A percentile compares a stretch with the other conserved stretches of the same genome.
Conservation (phyloP, 2,888 invertebrate genomes). For the Agrypnus murinus region DNA sequence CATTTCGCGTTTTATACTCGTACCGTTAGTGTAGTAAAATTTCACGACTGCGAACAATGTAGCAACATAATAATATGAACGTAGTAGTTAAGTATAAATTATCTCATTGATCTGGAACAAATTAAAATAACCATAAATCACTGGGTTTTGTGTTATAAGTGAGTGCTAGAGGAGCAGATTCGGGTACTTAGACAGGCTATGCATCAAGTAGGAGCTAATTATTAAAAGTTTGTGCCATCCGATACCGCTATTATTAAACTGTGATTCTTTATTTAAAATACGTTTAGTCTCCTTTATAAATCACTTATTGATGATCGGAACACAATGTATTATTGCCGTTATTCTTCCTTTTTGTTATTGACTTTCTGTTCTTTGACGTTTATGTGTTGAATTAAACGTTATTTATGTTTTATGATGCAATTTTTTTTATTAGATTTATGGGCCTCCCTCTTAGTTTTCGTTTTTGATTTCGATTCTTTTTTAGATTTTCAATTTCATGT, state of each 20-base stretch:
- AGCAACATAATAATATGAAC: slow-evolving; percentile 38
- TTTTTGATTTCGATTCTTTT: slow-evolving; percentile 22
- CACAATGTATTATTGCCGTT: slow-evolving; percentile 50
- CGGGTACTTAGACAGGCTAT: slow-evolving; percentile 55
- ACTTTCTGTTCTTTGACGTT: slow-evolving; percentile 50
- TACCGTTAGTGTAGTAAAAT: slow-evolving; percentile 18
- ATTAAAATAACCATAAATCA: slow-evolving; percentile 60
- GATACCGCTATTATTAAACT: slow-evolving; percentile 57
- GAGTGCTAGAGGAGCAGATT: slow-evolving; percentile 47
- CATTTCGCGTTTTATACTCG: slow-evolving; percentile 19
- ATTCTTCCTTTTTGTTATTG: slow-evolving; percentile 47
- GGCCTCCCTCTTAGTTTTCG: slow-evolving; percentile 18
- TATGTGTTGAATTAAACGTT: slow-evolving; percentile 52
- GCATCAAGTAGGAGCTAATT: slow-evolving; percentile 58
- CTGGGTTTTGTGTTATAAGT: slow-evolving; percentile 42
- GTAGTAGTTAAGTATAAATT: slow-evolving; percentile 52
- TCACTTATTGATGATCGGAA: slow-evolving; percentile 55
- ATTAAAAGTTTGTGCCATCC: slow-evolving; percentile 58
- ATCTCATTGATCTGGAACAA: slow-evolving; percentile 58
- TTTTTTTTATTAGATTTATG: slow-evolving; percentile 45
- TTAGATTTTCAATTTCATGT: no score
- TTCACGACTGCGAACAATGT: slow-evolving; percentile 36
- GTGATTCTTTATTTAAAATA: slow-evolving; percentile 56
- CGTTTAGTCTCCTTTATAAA: slow-evolving; percentile 54
- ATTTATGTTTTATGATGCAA: slow-evolving; percentile 51